Percentiles rank a stretch among this genome's conserved stretches.
Evolutionary conservation across 2,888 invertebrate species (phyloP).

Genomic region (Drosophila infuscata): DNA sequence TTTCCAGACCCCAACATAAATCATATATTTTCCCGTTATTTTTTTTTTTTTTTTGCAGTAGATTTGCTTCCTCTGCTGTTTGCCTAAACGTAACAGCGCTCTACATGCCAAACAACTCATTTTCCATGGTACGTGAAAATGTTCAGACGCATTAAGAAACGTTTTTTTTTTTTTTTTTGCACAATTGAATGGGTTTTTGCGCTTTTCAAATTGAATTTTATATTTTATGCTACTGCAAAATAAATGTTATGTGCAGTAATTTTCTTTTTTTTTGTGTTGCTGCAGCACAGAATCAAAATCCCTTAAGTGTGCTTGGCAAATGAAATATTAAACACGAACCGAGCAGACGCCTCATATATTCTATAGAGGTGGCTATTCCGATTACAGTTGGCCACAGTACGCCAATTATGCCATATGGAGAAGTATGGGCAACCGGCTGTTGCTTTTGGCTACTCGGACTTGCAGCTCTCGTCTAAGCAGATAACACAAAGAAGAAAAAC

Average conservation of each 20-base stretch:
- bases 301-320: conserved; percentile 66
- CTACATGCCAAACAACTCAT: conserved; percentile 38
- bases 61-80: conserved; percentile 9
- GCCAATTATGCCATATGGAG: conserved; percentile 62
- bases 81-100: conserved; percentile 10
- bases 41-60: conserved; percentile 23
- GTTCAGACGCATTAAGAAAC: conserved; percentile 62
- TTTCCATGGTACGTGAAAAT: conserved; percentile 63
- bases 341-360: conserved; percentile 24
- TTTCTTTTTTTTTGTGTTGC: conserved; percentile 35
- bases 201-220: conserved; percentile 66
- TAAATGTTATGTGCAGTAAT: conserved; percentile 62
- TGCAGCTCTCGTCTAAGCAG: conserved; percentile 35
- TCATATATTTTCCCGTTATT: conserved; percentile 56
- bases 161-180: conserved; percentile 21
- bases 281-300: conserved; percentile 56
- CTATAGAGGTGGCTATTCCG: conserved; percentile 18
- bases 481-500: conserved; percentile 61
- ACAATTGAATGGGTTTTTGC: conserved; percentile 32
- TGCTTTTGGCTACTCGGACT: conserved; percentile 35
- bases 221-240: conserved; percentile 52
- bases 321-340: conserved; percentile 60
- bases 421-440: conserved; percentile 40
- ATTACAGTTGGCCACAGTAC: conserved; percentile 34
- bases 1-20: conserved; percentile 53